phyloP scores from a whole-genome alignment of 2,888 invertebrate genomes.

The Conistra vaccinii region DNA sequence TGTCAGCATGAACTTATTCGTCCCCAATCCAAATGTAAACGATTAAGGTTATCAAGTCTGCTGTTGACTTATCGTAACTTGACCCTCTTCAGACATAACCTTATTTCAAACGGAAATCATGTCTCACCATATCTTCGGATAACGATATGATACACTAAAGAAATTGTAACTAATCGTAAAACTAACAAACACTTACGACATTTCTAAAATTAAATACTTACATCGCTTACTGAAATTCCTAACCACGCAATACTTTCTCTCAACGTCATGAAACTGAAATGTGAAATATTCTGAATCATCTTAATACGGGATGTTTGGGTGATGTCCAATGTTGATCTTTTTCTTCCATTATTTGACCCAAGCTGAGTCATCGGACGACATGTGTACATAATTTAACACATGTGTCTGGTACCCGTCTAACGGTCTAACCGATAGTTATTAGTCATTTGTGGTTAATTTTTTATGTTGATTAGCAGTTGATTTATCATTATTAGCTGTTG shows the following conservation, averaged over 20 bases:
- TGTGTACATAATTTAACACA: neutral
- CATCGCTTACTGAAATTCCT: conserved; percentile 57
- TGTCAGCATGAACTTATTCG: neutral
- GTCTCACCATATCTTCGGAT: conserved; percentile 32
- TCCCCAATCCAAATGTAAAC: conserved; percentile 11
- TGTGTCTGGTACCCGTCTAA: conserved; percentile 55
- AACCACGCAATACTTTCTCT: conserved; percentile 56
- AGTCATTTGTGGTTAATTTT: conserved; percentile 40
- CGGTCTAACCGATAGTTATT: conserved; percentile 43
- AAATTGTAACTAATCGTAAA: conserved; percentile 11
- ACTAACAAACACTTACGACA: conserved; percentile 42
- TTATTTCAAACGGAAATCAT: conserved; percentile 42
- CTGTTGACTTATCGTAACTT: conserved; percentile 32
- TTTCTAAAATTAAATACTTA: conserved; percentile 58
- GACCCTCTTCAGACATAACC: conserved; percentile 32
- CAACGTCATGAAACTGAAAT: conserved; percentile 51
- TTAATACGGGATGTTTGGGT: conserved; percentile 22
- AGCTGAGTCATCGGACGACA: conserved; percentile 52
- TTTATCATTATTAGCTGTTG: neutral
- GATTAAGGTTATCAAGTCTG: conserved; percentile 62
- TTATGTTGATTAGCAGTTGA: conserved; percentile 2
- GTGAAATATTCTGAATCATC: conserved; percentile 61
- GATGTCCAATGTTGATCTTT: conserved; percentile 26
- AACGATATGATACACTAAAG: conserved; percentile 3
- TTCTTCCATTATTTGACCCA: conserved; percentile 9